Percentiles rank a stretch among this genome's conserved stretches.
Conservation (phyloP, 2,797 vertebrate species). For the Syngnathus rostellatus region DNA sequence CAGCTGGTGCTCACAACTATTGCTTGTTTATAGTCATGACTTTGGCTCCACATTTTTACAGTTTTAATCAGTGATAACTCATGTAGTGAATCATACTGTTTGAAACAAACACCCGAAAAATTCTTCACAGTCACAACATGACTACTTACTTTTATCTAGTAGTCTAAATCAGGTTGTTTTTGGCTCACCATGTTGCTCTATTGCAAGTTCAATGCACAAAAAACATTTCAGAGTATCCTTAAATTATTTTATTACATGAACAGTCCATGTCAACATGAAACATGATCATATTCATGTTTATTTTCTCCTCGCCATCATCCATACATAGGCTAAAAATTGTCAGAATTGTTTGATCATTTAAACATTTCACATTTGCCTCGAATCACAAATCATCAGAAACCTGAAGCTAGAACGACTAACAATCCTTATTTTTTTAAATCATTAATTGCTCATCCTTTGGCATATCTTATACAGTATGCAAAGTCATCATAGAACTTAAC, state of each 20-base stretch:
- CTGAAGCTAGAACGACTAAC: too few species aligned
- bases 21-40: not conserved
- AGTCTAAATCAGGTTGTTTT: too few species aligned
- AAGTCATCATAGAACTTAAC: not conserved
- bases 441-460: not conserved
- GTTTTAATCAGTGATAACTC: not conserved
- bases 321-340: not conserved
- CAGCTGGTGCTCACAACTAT: not conserved
- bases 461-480: not conserved
- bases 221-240: not conserved
- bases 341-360: not conserved
- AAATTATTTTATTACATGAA: not conserved
- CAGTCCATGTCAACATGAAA: not conserved
- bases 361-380: too few species aligned
- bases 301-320: not conserved
- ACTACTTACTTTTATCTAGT: not conserved
- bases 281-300: not conserved
- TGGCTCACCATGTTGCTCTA: not conserved
- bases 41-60: not conserved
- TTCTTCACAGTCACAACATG: not conserved
- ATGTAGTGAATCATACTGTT: not conserved
- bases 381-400: too few species aligned
- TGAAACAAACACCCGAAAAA: not conserved
- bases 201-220: too few species aligned
- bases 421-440: too few species aligned